These are phyloP conservation scores for Salvelinus fontinalis DNA, from an alignment of 2,113 vertebrate species.

Conservation along the genomic window DNA sequence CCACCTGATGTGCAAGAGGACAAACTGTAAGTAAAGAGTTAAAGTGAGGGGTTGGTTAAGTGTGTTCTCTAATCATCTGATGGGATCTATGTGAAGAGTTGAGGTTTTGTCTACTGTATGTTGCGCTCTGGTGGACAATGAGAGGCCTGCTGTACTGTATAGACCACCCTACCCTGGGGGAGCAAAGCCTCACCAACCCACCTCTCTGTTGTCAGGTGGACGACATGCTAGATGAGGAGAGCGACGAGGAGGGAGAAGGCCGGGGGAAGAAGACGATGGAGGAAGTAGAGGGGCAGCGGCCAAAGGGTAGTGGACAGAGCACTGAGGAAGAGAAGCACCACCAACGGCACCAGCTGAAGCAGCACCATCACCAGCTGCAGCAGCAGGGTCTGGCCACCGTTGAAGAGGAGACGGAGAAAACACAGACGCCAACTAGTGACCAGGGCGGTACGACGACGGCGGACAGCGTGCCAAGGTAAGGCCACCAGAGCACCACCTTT, in stretches of 20 bases:
- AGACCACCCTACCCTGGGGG: not conserved
- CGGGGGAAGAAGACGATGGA: slow-evolving; percentile 79
- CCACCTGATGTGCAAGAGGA: not conserved
- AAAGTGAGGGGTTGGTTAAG: no score
- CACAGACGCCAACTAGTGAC: slow-evolving; percentile 60
- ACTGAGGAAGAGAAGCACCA: slow-evolving; percentile 15
- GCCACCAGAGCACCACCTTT: not conserved
- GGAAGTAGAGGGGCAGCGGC: slow-evolving; percentile 44
- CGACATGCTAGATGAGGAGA: slow-evolving; percentile 96
- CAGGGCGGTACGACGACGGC: slow-evolving; percentile 50
- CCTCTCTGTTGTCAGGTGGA: slow-evolving; percentile 82
- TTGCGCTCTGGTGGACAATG: not conserved
- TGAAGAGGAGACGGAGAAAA: slow-evolving; percentile 55
- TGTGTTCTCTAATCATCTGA: no score
- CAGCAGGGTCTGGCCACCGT: slow-evolving; percentile 40
- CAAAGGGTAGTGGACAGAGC: slow-evolving; percentile 35
- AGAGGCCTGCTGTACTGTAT: not conserved
- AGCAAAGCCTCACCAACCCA: slow-evolving; percentile 14
- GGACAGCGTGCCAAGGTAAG: slow-evolving; percentile 76
- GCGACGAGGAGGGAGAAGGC: slow-evolving; percentile 90
- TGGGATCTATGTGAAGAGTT: not conserved
- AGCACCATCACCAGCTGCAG: slow-evolving; percentile 1
- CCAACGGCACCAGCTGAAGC: no score
- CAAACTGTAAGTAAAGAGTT: not conserved
- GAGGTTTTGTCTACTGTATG: not conserved